Conservation (phyloP, 1,140 invertebrate genomes). For the Orussus abietinus region DNA sequence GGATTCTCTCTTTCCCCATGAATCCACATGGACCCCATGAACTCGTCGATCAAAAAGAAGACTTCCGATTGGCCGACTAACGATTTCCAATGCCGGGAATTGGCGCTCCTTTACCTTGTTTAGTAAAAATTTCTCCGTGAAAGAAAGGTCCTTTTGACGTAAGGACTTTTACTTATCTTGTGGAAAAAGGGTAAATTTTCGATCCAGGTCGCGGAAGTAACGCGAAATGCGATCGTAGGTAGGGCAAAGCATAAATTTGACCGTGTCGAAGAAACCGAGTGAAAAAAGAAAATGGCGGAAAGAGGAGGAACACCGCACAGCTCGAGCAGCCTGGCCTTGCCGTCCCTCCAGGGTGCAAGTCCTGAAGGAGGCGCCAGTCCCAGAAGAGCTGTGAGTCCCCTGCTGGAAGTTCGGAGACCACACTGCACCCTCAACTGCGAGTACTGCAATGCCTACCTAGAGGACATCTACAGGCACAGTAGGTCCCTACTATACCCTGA, state of each 20-base stretch:
- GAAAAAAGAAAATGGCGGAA: constrained; percentile 32
- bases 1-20: too few relatives aligned
- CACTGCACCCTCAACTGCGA: constrained; percentile 71
- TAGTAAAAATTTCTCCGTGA: not conserved
- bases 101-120: not conserved
- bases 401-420: constrained; percentile 64
- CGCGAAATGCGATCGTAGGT: too few relatives aligned
- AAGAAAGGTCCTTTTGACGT: not conserved
- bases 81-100: not conserved
- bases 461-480: constrained; percentile 67
- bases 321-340: constrained; percentile 40
- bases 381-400: constrained; percentile 64
- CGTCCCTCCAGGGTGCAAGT: constrained; percentile 38
- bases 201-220: too few relatives aligned
- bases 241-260: too few relatives aligned
- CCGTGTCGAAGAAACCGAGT: constrained; percentile 11
- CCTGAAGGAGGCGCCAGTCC: constrained; percentile 51
- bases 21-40: too few relatives aligned
- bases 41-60: too few relatives aligned
- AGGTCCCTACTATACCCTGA: too few relatives aligned
- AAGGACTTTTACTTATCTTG: not conserved
- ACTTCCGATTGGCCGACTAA: too few relatives aligned
- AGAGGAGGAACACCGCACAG: constrained; percentile 38
- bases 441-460: constrained; percentile 63
- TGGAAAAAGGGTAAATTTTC: not conserved